Conservation (phyloP, 1,140 invertebrate species). For the Bactericera cockerelli region DNA sequence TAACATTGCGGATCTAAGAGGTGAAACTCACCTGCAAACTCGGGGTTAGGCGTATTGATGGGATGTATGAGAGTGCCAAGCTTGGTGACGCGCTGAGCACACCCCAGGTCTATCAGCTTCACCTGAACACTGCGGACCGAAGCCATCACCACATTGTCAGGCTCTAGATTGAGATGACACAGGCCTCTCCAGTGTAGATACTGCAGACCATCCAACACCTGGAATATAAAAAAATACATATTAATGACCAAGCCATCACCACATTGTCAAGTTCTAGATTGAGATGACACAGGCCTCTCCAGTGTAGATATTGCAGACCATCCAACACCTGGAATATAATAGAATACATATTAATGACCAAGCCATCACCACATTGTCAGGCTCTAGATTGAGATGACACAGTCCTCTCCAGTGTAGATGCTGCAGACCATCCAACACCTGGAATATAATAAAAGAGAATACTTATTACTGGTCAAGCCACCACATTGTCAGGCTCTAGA, state of each 20-base stretch:
- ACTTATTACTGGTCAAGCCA: slow-evolving; percentile 27
- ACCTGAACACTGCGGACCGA: slow-evolving; percentile 69
- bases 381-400: slow-evolving; percentile 85
- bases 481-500: slow-evolving; percentile 91
- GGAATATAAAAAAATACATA: slow-evolving; percentile 13
- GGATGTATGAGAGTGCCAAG: slow-evolving; percentile 49
- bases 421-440: slow-evolving; percentile 71
- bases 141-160: slow-evolving; percentile 91
- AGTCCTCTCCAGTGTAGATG: slow-evolving; percentile 87
- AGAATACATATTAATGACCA: too few species aligned
- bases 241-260: too few species aligned
- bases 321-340: slow-evolving; percentile 49
- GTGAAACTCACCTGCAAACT: slow-evolving; percentile 56
- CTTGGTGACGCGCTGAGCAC: slow-evolving; percentile 62
- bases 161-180: slow-evolving; percentile 85
- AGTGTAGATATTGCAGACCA: slow-evolving; percentile 81
- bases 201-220: slow-evolving; percentile 71
- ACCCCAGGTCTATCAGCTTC: slow-evolving; percentile 84
- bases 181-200: slow-evolving; percentile 87
- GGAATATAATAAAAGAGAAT: neutral
- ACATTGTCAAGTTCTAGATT: slow-evolving; percentile 83
- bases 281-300: slow-evolving; percentile 78
- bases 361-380: slow-evolving; percentile 47
- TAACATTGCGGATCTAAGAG: too few species aligned
- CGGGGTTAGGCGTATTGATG: slow-evolving; percentile 30